Conservation (phyloP, 2,113 vertebrate genomes). For the Mus pahari region DNA sequence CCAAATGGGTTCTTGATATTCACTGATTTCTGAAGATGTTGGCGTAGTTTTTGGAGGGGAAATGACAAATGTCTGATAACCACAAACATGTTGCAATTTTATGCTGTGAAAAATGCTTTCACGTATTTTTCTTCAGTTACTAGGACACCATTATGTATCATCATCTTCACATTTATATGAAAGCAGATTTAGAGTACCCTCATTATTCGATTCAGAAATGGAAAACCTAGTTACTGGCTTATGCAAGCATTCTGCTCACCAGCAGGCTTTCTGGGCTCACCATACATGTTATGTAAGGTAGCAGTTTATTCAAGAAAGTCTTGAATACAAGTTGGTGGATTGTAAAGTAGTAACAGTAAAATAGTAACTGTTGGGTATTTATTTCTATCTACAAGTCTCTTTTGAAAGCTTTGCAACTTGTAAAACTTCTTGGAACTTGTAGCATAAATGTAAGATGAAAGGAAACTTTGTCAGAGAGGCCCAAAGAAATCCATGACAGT, state of each 20-base stretch:
- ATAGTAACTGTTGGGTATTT: neutral
- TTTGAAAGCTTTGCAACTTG: constrained; percentile 25
- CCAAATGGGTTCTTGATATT: neutral
- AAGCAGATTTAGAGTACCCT: neutral
- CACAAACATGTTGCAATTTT: neutral
- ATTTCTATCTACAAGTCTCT: constrained; percentile 14
- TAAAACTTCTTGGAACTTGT: neutral
- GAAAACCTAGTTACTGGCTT: neutral
- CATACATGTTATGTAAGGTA: neutral
- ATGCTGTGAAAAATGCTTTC: neutral
- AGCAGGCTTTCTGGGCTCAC: neutral
- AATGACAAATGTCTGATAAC: neutral
- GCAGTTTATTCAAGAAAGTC: neutral
- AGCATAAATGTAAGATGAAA: neutral
- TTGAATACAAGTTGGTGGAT: constrained; percentile 50
- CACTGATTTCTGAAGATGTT: neutral
- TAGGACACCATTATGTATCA: neutral
- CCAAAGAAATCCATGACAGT: constrained; percentile 45
- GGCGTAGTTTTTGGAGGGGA: neutral
- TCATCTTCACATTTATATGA: constrained; percentile 13
- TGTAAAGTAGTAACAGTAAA: constrained; percentile 43
- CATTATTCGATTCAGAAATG: neutral
- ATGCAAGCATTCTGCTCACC: neutral
- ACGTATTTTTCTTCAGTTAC: neutral
- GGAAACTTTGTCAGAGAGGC: constrained; percentile 24